Percentiles rank a stretch among this genome's conserved stretches.
These are phyloP conservation scores for Crotalus helleri DNA, from an alignment of 2,113 vertebrate genomes.

Conservation along the genomic window DNA sequence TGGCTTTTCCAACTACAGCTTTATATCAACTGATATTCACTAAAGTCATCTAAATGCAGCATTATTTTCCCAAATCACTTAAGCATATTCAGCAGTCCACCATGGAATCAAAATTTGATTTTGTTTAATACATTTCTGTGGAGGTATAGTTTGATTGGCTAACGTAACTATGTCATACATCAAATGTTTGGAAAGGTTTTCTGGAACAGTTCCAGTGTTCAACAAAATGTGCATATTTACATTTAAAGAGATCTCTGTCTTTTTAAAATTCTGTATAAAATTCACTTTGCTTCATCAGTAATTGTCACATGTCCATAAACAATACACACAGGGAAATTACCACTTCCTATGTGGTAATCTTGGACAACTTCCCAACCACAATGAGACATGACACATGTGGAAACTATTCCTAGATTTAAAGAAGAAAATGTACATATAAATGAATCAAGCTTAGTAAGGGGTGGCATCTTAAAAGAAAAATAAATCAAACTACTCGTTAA, in stretches of 20 bases:
- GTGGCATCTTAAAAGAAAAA: not conserved
- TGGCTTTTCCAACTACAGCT: no score
- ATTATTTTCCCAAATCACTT: no score
- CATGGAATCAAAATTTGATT: not conserved
- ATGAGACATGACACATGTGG: not conserved
- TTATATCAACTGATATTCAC: no score
- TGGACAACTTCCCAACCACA: not conserved
- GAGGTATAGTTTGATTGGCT: not conserved
- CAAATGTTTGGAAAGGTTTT: not conserved
- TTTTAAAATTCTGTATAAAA: not conserved
- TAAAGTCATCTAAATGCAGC: no score
- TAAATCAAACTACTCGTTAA: not conserved
- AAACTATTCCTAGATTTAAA: not conserved
- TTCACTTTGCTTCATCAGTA: not conserved
- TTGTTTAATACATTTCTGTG: not conserved
- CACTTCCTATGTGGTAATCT: not conserved
- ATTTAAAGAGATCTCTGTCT: not conserved
- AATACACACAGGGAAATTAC: not conserved
- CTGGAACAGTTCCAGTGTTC: not conserved
- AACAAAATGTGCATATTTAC: not conserved
- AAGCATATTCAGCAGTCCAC: no score
- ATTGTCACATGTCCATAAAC: not conserved
- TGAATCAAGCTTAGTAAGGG: not conserved
- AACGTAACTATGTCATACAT: not conserved
- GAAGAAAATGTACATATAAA: not conserved